Base-by-base conservation (phyloP, 2,888 invertebrate species). In the Leptogaster cylindrica region DNA sequence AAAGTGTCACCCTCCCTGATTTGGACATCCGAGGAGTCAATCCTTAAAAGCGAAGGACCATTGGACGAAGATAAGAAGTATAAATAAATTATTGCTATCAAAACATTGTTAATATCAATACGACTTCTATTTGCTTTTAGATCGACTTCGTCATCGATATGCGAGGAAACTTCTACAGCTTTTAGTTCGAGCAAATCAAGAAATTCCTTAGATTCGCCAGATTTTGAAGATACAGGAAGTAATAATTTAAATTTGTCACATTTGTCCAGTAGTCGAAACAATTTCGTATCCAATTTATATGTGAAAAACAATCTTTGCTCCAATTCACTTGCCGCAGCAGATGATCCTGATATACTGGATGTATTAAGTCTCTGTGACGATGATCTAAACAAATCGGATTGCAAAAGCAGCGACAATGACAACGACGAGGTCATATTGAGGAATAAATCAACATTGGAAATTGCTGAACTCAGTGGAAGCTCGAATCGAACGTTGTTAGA, bases 61-160 rank as follows among this genome's bases (percentile, higher is more conserved):
- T 78, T 77, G 73, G 81, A 81, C 77, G 81, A 81, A 77, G 81
- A 81, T 75, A 81, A 81, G 74, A 81, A 81, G 79, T 81, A 73
- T n/a, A n/a, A n/a, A n/a, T n/a, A n/a, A n/a, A 76, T 78, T 77
- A 67, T 50, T 44, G 18, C 12, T 23, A 41, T 25, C 6, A 39
- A 58, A 27, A 20, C 61, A 6, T 33, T 12, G 5, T 18, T n/a
- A 55, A 55, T 28, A 55, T 36, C 16, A 46, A 8, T 12, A 27
- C 4, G n/a, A 12, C 12, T 23, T 23, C 18, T 2, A 3, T 2
- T 66, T 64, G 68, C 4, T 61, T 79, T 77, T 74, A 80, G 80
- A 69, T 79, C 72, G 27, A 65, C 80, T 74, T 81, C 81, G 73
- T 81, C 81, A 65, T 80, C 80, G 73, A 78, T 78, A 51, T 80